phyloP scores from a whole-genome alignment of 2,113 vertebrate genomes.

The Scophthalmus maximus region DNA sequence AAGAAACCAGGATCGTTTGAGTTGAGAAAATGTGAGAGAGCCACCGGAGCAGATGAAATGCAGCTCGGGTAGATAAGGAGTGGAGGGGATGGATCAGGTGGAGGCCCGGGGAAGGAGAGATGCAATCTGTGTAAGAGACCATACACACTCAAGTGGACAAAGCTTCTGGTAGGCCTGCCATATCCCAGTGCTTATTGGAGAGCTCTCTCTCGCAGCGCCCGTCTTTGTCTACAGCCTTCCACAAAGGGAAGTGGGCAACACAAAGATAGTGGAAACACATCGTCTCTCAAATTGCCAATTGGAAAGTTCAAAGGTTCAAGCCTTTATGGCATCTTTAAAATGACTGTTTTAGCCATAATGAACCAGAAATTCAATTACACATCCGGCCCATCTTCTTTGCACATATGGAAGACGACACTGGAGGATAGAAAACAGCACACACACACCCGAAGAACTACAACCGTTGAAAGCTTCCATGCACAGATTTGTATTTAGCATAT shows the following conservation, averaged over 20 bases:
- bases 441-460: background rate
- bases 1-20: conserved; percentile 41
- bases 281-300: conserved; percentile 2
- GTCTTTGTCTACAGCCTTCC: conserved; percentile 40
- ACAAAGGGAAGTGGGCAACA: background rate
- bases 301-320: conserved; percentile 10
- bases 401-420: conserved; percentile 4
- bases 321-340: background rate
- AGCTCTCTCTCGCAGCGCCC: conserved; percentile 38
- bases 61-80: conserved; percentile 53
- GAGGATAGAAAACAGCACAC: background rate
- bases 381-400: background rate
- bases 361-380: background rate
- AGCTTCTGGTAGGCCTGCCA: conserved; percentile 40
- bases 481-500: conserved; percentile 22
- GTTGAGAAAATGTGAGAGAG: conserved; percentile 54
- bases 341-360: conserved; percentile 6
- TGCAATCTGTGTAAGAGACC: conserved; percentile 59
- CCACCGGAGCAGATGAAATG: conserved; percentile 47
- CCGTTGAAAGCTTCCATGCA: conserved; percentile 4
- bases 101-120: conserved; percentile 50
- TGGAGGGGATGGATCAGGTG: conserved; percentile 37
- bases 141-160: conserved; percentile 60
- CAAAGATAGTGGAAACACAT: conserved; percentile 17
- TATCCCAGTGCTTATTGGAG: conserved; percentile 56